Base-by-base conservation (phyloP, 2,113 vertebrate species). In the Ptilonorhynchus violaceus region DNA sequence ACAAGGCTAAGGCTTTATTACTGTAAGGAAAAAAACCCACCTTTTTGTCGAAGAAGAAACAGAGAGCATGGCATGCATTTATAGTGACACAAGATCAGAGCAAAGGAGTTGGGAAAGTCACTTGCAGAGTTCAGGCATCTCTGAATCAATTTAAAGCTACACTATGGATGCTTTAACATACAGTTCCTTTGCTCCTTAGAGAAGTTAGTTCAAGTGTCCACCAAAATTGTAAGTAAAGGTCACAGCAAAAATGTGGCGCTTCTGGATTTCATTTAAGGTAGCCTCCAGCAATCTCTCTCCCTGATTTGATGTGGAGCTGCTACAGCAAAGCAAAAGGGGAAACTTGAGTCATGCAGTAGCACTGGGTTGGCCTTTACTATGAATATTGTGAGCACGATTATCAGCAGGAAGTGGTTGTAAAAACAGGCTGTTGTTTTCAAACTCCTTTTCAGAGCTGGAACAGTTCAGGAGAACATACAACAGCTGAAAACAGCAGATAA, bases 351-450 rank as follows among this genome's bases (percentile, higher is more conserved):
- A 97, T 35, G 79, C 91, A 89, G 94, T 94, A 83, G 93, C 92
- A 70, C 53, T 15, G 94, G 89, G 35, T 23, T 96, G 93, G 96
- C 89, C 85, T 91, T 88, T 52, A 83, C 86, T 44, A 30, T 56
- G 91, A 96, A 93, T 89, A 91, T 47, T 87, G 89, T 89, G 92
- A 92, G 78, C 92, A 73, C 33, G 53, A 88, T 96, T 96, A 97
- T 96, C 95, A 93, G 94, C 92, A 96, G 97, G 97, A 97, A 97
- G 93, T 95, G 92, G 94, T 96, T 97, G 94, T 97, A 93, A 97
- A 97, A 97, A 96, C 96, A 97, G 79, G 76, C 88, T 1, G 76
- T 93, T 97, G 96, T 97, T 97, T 97, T 94, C 74, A 87, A 95
- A 85, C 88, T 95, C 49, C 76, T 73, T 79, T 83, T 90, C 76